Conservation (phyloP, 2,888 invertebrate species). For the Pristionchus exspectatus region DNA sequence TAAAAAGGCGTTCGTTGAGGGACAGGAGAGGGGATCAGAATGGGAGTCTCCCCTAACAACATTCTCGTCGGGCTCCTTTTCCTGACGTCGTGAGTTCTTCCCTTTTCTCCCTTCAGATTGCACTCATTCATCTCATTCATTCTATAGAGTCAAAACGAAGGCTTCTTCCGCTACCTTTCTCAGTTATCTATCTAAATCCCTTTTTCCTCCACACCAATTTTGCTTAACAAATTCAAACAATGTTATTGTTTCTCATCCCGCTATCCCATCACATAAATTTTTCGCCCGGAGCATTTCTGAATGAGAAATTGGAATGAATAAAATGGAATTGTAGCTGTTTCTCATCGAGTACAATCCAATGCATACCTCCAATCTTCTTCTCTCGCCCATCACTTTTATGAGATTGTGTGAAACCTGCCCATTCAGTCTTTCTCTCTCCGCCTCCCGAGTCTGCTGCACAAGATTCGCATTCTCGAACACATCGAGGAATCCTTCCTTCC, state of each 20-base stretch:
- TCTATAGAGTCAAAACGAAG: background rate
- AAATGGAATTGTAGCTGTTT: constrained; percentile 56
- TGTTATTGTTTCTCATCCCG: too few relatives aligned
- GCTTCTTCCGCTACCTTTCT: background rate
- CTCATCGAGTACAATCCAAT: background rate
- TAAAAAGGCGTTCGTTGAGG: background rate
- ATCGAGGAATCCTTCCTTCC: constrained; percentile 48
- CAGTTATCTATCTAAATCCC: too few relatives aligned
- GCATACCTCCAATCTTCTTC: background rate
- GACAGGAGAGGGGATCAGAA: background rate
- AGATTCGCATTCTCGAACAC: constrained; percentile 53
- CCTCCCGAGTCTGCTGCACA: constrained; percentile 55
- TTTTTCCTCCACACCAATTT: too few relatives aligned
- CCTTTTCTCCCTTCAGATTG: background rate
- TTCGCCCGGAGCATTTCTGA: too few relatives aligned
- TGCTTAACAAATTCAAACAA: too few relatives aligned
- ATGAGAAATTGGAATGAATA: background rate
- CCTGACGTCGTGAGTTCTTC: constrained; percentile 23
- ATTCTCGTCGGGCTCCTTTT: constrained; percentile 8
- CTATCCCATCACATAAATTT: too few relatives aligned
- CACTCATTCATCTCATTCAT: background rate
- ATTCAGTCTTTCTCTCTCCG: constrained; percentile 55
- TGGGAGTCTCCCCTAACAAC: constrained; percentile 32
- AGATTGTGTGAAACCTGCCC: background rate
- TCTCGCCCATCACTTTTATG: background rate